These are phyloP conservation scores for Prionailurus viverrinus DNA, from an alignment of 2,113 vertebrate species.

Conservation along the genomic window DNA sequence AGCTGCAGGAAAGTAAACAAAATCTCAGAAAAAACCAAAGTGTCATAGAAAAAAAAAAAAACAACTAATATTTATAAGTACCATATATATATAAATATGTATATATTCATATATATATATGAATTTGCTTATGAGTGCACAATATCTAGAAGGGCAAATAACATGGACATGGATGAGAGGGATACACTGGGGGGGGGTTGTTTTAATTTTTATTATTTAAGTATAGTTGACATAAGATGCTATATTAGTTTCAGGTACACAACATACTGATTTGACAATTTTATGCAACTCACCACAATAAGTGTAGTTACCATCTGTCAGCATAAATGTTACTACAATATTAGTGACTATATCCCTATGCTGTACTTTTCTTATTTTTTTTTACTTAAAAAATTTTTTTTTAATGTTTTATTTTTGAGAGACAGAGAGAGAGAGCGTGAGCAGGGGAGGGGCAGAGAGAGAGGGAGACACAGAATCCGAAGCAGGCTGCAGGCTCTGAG, in stretches of 20 bases:
- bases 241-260: neutral
- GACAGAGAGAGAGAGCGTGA: no score
- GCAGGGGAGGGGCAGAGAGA: no score
- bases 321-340: neutral
- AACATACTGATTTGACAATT: neutral
- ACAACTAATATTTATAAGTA: neutral
- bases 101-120: neutral
- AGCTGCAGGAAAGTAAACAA: neutral
- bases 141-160: neutral
- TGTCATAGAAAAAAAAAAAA: neutral
- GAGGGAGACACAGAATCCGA: no score
- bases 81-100: no score
- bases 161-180: neutral
- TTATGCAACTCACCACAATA: neutral
- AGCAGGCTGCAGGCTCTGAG: no score
- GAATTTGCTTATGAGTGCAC: neutral
- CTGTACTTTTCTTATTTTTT: neutral
- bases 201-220: neutral
- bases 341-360: neutral
- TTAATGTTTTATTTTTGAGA: no score
- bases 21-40: neutral
- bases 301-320: neutral
- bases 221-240: neutral
- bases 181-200: neutral
- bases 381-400: no score